phyloP scores from a whole-genome alignment of 2,797 vertebrate species.

The Diglossa cyanea region DNA sequence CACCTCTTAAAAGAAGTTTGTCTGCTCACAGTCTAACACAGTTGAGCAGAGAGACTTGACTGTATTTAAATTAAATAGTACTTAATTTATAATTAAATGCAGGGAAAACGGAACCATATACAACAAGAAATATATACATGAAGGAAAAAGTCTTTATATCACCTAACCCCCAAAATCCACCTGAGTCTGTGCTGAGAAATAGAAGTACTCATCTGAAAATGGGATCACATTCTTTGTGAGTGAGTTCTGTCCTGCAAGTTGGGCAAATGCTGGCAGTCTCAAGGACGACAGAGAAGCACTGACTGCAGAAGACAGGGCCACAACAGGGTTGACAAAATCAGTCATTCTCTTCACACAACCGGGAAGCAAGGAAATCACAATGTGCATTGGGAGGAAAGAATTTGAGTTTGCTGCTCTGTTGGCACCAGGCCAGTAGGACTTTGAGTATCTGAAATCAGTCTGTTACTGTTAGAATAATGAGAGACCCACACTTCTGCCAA shows the following conservation, averaged over 20 bases:
- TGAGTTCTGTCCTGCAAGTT: background rate
- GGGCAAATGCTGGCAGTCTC: background rate
- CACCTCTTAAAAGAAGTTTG: background rate
- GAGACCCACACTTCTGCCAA: background rate
- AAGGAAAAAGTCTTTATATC: background rate
- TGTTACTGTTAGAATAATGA: background rate
- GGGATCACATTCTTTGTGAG: accelerated
- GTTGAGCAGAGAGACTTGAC: background rate
- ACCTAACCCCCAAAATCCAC: background rate
- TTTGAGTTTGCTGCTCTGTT: background rate
- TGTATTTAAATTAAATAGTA: background rate
- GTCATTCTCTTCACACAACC: accelerated
- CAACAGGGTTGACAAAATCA: background rate
- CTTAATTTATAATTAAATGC: background rate
- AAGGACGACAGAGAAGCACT: background rate
- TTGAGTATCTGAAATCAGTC: background rate
- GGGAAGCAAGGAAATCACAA: background rate
- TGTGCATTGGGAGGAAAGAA: accelerated
- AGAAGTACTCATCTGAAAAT: background rate
- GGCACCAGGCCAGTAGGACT: background rate
- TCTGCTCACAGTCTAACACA: background rate
- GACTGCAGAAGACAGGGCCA: background rate
- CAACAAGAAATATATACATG: background rate
- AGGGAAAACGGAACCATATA: background rate
- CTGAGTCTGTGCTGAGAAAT: background rate